A percentile compares a stretch with the other conserved stretches of the same genome.
These are phyloP conservation scores for Hypselothyrea guttata DNA, from an alignment of 2,888 invertebrate species.

Conservation along the genomic window DNA sequence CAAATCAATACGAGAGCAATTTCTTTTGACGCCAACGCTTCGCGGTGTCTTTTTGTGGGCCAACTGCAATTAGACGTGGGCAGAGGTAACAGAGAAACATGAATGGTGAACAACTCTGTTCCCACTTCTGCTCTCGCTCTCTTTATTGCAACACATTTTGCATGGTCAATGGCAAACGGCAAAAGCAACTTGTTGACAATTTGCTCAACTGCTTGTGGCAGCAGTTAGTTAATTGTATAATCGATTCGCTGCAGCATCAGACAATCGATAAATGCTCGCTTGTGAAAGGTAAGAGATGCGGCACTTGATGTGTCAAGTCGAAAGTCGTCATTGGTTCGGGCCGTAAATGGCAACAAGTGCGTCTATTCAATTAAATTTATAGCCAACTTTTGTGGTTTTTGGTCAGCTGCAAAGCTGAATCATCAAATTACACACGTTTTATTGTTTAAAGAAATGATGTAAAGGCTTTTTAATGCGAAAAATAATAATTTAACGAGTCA, in stretches of 20 bases:
- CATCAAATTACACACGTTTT: conserved; percentile 7
- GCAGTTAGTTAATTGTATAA: conserved; percentile 48
- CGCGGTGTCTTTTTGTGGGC: conserved; percentile 34
- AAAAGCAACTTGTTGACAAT: conserved; percentile 17
- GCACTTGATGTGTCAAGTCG: conserved; percentile 65
- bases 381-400: conserved; percentile 13
- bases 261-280: not conserved
- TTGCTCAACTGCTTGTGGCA: conserved; percentile 16
- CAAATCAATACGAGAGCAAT: conserved; percentile 52
- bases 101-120: not conserved
- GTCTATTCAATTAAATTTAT: conserved; percentile 31
- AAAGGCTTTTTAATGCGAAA: no score
- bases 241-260: conserved; percentile 27
- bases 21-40: conserved; percentile 56
- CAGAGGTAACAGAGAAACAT: conserved; percentile 2
- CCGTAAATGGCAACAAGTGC: conserved; percentile 33
- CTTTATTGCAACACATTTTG: conserved; percentile 45
- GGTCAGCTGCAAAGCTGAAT: conserved; percentile 30
- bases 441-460: no score
- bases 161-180: conserved; percentile 45
- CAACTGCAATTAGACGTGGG: conserved; percentile 66
- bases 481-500: no score
- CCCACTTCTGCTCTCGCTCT: not conserved
- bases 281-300: conserved; percentile 43
- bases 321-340: conserved; percentile 15